A percentile compares a stretch with the other conserved stretches of the same genome.
Conservation (phyloP, 2,113 vertebrate species). For the Eurypyga helias region DNA sequence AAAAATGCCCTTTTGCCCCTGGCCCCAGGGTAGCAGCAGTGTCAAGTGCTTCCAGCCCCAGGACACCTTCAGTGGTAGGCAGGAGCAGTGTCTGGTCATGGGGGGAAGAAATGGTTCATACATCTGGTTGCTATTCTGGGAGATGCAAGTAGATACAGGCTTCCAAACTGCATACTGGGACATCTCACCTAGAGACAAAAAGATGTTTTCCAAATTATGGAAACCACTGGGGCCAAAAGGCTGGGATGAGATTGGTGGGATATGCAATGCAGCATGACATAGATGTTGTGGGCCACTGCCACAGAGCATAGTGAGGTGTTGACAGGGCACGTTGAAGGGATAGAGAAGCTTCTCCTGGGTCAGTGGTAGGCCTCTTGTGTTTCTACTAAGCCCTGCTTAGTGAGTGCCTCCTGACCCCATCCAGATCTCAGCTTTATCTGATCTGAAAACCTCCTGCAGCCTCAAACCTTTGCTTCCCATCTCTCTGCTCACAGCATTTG, state of each 20-base stretch:
- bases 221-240: not conserved
- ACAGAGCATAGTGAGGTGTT: not conserved
- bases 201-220: not conserved
- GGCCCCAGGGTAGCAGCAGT: not conserved
- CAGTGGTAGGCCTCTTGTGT: not conserved
- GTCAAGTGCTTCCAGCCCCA: not conserved
- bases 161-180: not conserved
- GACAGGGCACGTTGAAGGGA: not conserved
- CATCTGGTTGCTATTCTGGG: not conserved
- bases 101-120: rapidly evolving
- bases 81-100: not conserved
- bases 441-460: not conserved
- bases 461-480: not conserved
- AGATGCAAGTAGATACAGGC: not conserved
- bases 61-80: not conserved
- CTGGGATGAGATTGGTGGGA: not conserved
- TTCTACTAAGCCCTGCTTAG: not conserved
- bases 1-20: not conserved
- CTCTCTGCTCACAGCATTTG: not conserved
- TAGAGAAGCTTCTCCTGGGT: not conserved
- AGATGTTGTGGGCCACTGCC: not conserved
- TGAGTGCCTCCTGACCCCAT: not conserved
- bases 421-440: not conserved
- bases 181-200: not conserved
- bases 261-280: not conserved